phyloP scores from a whole-genome alignment of 2,113 vertebrate genomes.

The Lagopus leucura region DNA sequence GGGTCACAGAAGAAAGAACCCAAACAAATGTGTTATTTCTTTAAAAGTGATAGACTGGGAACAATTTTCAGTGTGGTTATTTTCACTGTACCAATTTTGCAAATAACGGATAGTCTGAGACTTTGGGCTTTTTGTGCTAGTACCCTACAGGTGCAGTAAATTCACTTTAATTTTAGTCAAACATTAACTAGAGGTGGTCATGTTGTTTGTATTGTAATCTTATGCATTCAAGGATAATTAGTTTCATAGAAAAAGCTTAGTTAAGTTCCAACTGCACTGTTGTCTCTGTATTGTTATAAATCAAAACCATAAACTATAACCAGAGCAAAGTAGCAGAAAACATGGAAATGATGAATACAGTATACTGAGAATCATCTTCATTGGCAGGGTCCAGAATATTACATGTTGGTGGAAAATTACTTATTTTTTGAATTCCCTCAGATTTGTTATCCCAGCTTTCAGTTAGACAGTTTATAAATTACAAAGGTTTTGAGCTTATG shows the following conservation, averaged over 20 bases:
- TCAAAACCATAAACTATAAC: background rate
- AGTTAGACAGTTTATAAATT: background rate
- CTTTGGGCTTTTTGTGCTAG: background rate
- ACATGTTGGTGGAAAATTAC: background rate
- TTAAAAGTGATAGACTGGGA: background rate
- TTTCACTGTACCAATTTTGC: background rate
- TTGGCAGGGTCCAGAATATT: background rate
- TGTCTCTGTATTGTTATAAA: background rate
- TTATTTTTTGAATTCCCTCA: background rate
- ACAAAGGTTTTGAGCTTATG: background rate
- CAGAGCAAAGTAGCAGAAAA: background rate
- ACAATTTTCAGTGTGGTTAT: background rate
- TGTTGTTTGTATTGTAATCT: background rate
- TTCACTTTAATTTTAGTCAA: background rate
- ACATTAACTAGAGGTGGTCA: background rate
- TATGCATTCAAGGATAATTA: background rate
- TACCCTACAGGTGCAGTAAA: background rate
- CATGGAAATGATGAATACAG: background rate
- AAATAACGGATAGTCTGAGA: background rate
- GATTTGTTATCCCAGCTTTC: background rate
- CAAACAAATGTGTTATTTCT: background rate
- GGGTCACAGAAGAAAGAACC: background rate
- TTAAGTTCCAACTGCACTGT: background rate
- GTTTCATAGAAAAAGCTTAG: conserved; percentile 9
- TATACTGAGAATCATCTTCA: background rate